Evolutionary conservation across 1,140 invertebrate species (phyloP), one percentile per base, ranked within the genome.

Genomic region (Temnothorax longispinosus): DNA sequence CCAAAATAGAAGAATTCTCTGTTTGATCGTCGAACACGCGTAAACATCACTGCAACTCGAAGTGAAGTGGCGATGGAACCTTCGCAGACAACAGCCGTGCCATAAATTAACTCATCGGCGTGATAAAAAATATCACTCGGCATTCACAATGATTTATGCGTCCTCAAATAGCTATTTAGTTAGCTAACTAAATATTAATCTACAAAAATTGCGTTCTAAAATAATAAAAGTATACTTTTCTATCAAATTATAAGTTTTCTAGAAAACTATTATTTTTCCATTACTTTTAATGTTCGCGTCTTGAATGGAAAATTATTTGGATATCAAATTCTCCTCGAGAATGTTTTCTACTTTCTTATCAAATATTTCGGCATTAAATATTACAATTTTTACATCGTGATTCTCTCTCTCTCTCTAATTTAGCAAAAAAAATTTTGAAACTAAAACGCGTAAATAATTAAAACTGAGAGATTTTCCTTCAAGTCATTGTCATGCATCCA

Each of bases 1-100:
- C 69, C 47, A 54, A 90, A 90, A 90, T 85, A 90, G 75, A 89
- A 58, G 62, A 67, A 85, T 85, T 71, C 76, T 87, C 78, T 74
- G 85, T 88, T 69, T 56, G 72, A 82, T 75, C 50, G 50, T 58
- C 13, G 69, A 74, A 56, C 71, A 50, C 32, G 62, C 38, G 87
- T 15, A 50, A 47, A 58, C 62, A 38, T 21, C 32, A 44, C n/a
- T 47, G 27, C 32, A 50, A 82, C 5, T 58, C 27, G 38, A 72
- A 18, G 21, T 72, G 52, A 21, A 54, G 65, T 71, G 64, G 11
- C 65, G 80, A 84, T 60, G 41, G 27, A 84, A 60, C 41, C 18
- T 60, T 35, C 13, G 54, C 80, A 74, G 41, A 32, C 41, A 10
- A 7, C 11, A 72, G 4, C 47, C 41, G 7, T 21, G 13, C 18